These are phyloP conservation scores for Strongylocentrotus purpuratus DNA, from an alignment of 35 echinoderm and acorn worm genomes.

Conservation along the genomic window DNA sequence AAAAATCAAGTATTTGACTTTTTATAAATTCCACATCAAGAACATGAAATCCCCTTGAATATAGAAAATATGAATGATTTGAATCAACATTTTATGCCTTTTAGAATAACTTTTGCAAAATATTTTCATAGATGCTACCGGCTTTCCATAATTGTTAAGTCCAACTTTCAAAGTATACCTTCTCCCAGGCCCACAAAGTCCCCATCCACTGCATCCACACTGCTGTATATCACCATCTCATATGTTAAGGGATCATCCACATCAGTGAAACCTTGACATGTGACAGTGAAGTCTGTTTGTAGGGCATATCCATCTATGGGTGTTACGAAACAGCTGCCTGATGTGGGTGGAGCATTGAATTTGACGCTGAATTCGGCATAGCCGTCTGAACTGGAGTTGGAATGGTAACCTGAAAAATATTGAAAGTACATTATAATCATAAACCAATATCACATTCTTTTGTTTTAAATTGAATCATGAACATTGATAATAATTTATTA, in stretches of 20 bases:
- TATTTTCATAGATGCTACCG: no score
- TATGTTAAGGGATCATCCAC: constrained; percentile 61
- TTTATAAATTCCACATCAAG: no score
- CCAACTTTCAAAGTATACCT: neutral
- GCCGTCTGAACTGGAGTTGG: constrained; percentile 12
- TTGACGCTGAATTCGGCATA: constrained; percentile 58
- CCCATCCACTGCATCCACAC: neutral
- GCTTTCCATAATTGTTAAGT: no score
- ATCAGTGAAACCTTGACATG: constrained; percentile 65
- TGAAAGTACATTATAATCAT: no score
- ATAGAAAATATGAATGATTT: no score
- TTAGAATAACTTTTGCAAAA: no score
- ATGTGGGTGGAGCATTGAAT: constrained; percentile 64
- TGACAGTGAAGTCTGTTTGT: constrained; percentile 63
- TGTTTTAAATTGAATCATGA: no score
- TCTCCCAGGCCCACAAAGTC: neutral
- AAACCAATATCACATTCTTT: no score
- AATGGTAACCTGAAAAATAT: constrained; percentile 26
- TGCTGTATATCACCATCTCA: neutral
- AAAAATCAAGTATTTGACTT: no score
- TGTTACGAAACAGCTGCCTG: constrained; percentile 57
- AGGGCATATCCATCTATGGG: constrained; percentile 62
- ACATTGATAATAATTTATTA: no score
- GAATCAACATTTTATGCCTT: no score
- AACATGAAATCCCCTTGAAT: no score